These are phyloP conservation scores for Dryoscopus gambensis DNA, from an alignment of 2,113 vertebrate species.

Conservation along the genomic window DNA sequence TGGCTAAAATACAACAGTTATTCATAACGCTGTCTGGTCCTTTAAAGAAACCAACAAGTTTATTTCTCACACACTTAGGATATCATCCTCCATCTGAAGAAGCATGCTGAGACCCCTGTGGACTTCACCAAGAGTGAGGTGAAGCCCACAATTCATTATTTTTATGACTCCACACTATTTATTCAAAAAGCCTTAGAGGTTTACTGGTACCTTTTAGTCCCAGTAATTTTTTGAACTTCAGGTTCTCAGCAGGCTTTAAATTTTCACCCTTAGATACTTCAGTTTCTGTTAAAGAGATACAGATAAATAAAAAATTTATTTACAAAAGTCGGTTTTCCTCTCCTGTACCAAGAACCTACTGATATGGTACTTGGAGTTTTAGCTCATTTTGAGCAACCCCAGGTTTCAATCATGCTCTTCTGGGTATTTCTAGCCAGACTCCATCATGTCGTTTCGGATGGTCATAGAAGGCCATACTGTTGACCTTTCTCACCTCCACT, in stretches of 20 bases:
- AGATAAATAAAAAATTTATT: not conserved
- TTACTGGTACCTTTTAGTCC: not conserved
- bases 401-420: not conserved
- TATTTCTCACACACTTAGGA: not conserved
- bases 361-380: not conserved
- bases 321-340: not conserved
- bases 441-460: not conserved
- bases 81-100: not conserved
- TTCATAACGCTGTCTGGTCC: not conserved
- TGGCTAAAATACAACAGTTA: not conserved
- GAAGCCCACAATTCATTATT: not conserved
- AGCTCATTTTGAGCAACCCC: not conserved
- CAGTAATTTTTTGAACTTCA: not conserved
- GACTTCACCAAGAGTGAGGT: not conserved
- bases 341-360: not conserved
- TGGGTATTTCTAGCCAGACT: not conserved
- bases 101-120: not conserved
- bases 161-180: not conserved
- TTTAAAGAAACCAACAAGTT: not conserved
- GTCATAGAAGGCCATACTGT: not conserved
- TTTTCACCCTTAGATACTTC: not conserved
- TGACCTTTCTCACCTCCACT: accelerated
- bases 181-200: not conserved
- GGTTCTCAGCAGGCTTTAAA: not conserved
- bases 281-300: not conserved